A percentile compares a stretch with the other conserved stretches of the same genome.
These are phyloP conservation scores for Podiceps cristatus DNA, from an alignment of 2,113 vertebrate species.

Conservation along the genomic window DNA sequence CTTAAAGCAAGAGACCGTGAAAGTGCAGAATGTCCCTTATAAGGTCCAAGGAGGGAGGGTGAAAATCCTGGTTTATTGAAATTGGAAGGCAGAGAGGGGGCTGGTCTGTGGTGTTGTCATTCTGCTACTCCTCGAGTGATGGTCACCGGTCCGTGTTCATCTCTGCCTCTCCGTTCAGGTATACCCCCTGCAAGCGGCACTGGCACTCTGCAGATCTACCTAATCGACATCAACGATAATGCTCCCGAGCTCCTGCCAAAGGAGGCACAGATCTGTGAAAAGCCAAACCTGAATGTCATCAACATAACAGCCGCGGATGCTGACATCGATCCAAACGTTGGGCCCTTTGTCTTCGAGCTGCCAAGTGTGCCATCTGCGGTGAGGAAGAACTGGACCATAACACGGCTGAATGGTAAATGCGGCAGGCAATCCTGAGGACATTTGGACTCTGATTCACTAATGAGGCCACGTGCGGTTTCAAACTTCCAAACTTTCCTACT, in stretches of 20 bases:
- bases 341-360: slow-evolving; percentile 96
- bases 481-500: slow-evolving; percentile 18
- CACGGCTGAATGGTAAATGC: slow-evolving; percentile 90
- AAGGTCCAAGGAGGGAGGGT: not conserved
- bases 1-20: slow-evolving; percentile 13
- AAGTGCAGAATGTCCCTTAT: not conserved
- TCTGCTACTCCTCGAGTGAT: rapidly evolving
- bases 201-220: slow-evolving; percentile 92
- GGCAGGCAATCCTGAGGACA: slow-evolving; percentile 8
- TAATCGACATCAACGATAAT: slow-evolving; percentile 98
- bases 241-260: slow-evolving; percentile 89
- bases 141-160: not conserved
- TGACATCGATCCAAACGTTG: slow-evolving; percentile 91
- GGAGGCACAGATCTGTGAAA: slow-evolving; percentile 95
- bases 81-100: not conserved
- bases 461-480: not conserved
- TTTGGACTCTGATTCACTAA: not conserved
- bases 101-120: rapidly evolving
- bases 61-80: not conserved
- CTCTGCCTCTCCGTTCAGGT: slow-evolving; percentile 75
- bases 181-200: slow-evolving; percentile 91
- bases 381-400: slow-evolving; percentile 95
- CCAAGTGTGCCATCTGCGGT: slow-evolving; percentile 84
- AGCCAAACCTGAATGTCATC: slow-evolving; percentile 84
- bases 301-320: slow-evolving; percentile 94